Evolutionary conservation across 2,888 invertebrate genomes (phyloP), one percentile per base, ranked within the genome.

Genomic region (Yponomeuta cagnagella): DNA sequence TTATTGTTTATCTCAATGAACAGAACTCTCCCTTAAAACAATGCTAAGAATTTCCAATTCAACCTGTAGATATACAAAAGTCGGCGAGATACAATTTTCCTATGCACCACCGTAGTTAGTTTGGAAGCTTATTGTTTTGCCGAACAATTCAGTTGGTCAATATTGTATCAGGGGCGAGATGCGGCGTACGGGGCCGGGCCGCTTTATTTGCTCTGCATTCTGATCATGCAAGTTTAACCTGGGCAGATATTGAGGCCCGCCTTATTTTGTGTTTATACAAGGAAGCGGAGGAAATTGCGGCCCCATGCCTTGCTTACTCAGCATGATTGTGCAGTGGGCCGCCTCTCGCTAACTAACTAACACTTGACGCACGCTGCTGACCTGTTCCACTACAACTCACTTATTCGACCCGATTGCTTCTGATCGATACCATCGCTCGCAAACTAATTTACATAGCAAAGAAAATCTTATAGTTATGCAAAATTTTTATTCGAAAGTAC

Each of bases 171-270:
- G 79, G 78, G 78, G 71, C 69, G 79, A 82, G 84, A 80, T 79
- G 80, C 80, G 82, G 78, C 79, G 80, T 82, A 78, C 79, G 37
- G 9, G 63, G 63, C 76, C 75, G 63, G 63, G 23, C 75, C 81
- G 78, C 75, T 80, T 85, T 88, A 85, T 89, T 89, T 82, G 80
- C 79, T 86, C 84, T 84, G 85, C 83, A 85, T 85, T 88, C 86
- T 86, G 83, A 85, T 85, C 85, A 86, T 87, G 82, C 85, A 88
- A 88, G 79, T 88, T 89, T 88, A 87, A 88, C 86, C 80, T 81
- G 81, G 82, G 79, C 81, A 82, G 84, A 88, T 88, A 87, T 87
- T 81, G 84, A 80, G 82, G 52, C 76, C 76, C 77, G 77, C 76
- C 78, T 78, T 79, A 76, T 79, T 79, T 79, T 81, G 78, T 80